phyloP scores from a whole-genome alignment of 1,140 invertebrate species.

The Meloidogyne floridensis region DNA sequence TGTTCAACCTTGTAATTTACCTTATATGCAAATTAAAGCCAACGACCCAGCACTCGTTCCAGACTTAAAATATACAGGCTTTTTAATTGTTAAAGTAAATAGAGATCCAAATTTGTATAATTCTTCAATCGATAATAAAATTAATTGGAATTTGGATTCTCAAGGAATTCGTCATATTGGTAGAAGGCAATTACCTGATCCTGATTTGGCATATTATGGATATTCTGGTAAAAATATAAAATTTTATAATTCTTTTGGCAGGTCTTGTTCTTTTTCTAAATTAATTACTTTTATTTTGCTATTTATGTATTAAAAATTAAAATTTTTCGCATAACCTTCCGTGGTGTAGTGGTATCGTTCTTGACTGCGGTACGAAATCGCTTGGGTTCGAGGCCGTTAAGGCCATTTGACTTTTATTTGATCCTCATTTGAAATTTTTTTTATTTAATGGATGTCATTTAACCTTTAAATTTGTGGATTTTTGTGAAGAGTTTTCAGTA shows the following conservation, averaged over 20 bases:
- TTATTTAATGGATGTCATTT: no score
- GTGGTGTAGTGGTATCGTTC: neutral
- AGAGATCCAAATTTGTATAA: slow-evolving; percentile 41
- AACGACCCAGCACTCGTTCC: slow-evolving; percentile 55
- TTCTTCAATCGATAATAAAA: neutral
- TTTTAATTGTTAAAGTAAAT: slow-evolving; percentile 64
- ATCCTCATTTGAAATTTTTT: no score
- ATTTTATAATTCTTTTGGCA: no score
- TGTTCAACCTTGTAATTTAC: slow-evolving; percentile 57
- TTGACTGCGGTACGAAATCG: slow-evolving; percentile 45
- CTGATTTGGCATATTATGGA: slow-evolving; percentile 25
- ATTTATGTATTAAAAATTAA: no score
- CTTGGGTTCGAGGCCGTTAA: slow-evolving; percentile 33
- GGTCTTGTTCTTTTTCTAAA: no score
- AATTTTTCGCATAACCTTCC: no score
- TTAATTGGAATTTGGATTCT: neutral
- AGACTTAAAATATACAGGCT: slow-evolving; percentile 63
- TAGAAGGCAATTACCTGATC: neutral
- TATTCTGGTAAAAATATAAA: neutral
- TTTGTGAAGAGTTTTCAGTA: no score
- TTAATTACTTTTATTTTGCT: no score
- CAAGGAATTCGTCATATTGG: slow-evolving; percentile 15
- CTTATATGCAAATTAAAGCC: slow-evolving; percentile 58
- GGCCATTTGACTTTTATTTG: no score
- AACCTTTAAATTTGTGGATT: no score